Base-by-base conservation (phyloP, 2,113 vertebrate genomes). In the Girardinichthys multiradiatus region DNA sequence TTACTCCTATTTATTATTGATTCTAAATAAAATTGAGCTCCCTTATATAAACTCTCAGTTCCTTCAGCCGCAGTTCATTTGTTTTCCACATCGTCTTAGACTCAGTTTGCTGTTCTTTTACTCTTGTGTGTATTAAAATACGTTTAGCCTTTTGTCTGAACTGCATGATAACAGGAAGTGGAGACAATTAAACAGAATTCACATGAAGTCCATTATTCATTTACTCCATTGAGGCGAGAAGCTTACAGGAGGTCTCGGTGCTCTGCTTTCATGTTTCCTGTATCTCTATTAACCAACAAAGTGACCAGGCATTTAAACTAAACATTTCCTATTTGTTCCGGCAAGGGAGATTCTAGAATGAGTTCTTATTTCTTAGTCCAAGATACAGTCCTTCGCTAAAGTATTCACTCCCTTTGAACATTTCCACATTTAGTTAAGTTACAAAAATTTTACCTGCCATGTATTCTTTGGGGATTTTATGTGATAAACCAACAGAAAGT, bases 201-300 rank as follows among this genome's bases (percentile, higher is more conserved):
- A 57, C 19, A 15, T 61, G 45, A 13, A 62, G 26, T 13, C 8
- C 54, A 11, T 72, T 27, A 64, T 72, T 29, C 35, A 70, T 65
- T 78, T 66, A 19, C 33, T 14, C 9, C 57, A 5, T 68, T 15
- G 61, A 78, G 64, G 26, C 13, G 62, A 58, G 29, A 79, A 66
- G 21, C 35, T 69, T 30, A 64, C 19, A 71, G 29, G 35, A 72
- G 26, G 63, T 66, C 65, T 48, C 70, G 70, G 54, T 70, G 64
- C 31, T 42, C 27, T 17, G 4, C 67, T 27, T 27, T 64, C 31
- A 61, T 12, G 66, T 62, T 65, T 72, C 75, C 77, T 64, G 69
- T 78, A 65, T 30, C 51, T 59, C 2, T 42, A 61, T 70, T 72
- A 63, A 79, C 30, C 64, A 54, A 66, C 28, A 67, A 42, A 67